Percentiles rank a stretch among this genome's conserved stretches.
Evolutionary conservation across 2,113 vertebrate species (phyloP).

Genomic region (Paraplagusia blochii): DNA sequence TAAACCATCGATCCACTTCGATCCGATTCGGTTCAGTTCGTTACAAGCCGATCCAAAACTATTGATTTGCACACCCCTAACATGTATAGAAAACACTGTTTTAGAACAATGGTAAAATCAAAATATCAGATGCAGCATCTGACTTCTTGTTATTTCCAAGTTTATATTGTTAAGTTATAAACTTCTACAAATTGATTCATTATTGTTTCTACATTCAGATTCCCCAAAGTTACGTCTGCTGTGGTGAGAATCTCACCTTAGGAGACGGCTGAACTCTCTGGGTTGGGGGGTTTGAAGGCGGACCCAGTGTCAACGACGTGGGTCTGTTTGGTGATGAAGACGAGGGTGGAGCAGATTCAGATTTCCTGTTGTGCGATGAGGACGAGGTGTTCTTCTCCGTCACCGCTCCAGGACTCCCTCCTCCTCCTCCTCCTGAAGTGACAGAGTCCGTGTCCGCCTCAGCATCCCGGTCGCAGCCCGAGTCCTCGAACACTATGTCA

Average conservation of each 20-base stretch:
- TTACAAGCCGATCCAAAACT: no score
- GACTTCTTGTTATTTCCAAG: no score
- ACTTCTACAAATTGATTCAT: no score
- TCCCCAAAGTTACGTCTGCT: no score
- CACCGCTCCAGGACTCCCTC: slow-evolving; percentile 8
- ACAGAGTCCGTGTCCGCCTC: slow-evolving; percentile 49
- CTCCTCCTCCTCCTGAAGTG: slow-evolving; percentile 38
- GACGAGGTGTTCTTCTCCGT: slow-evolving; percentile 45
- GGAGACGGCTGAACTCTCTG: slow-evolving; percentile 83
- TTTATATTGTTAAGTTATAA: no score
- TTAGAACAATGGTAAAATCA: no score
- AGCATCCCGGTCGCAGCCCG: slow-evolving; percentile 82
- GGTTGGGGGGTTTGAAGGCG: slow-evolving; percentile 59
- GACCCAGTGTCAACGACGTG: slow-evolving; percentile 82
- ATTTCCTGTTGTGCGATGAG: slow-evolving; percentile 41
- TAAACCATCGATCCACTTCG: no score
- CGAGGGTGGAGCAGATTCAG: slow-evolving; percentile 27
- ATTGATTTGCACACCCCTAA: no score
- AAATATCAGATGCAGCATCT: no score
- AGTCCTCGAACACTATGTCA: slow-evolving; percentile 95
- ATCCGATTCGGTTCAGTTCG: no score
- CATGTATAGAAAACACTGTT: no score
- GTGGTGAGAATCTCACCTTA: slow-evolving; percentile 68
- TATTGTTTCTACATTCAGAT: no score
- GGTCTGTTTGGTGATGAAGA: slow-evolving; percentile 80